Evolutionary conservation across 2,797 vertebrate species (phyloP).

Genomic region (Poecilia picta): DNA sequence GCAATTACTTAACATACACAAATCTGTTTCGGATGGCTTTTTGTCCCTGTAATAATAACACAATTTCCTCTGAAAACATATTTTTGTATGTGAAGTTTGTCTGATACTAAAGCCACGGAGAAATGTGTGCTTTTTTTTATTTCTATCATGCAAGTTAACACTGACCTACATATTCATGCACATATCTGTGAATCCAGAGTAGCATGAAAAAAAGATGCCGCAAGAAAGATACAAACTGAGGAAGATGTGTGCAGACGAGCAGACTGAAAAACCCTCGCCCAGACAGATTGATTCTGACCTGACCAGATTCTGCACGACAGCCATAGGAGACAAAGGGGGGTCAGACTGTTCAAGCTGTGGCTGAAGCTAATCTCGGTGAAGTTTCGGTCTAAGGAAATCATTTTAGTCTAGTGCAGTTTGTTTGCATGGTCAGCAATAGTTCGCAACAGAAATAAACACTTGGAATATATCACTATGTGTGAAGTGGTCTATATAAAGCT

Average conservation of each 20-base stretch:
- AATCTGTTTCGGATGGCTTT: not conserved
- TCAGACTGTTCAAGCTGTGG: constrained; percentile 22
- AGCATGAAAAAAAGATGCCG: constrained; percentile 19
- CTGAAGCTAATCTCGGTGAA: constrained; percentile 9
- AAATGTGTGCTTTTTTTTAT: constrained; percentile 23
- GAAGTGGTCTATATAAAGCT: not conserved
- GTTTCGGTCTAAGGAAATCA: constrained; percentile 1
- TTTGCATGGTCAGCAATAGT: not conserved
- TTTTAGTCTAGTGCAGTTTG: not conserved
- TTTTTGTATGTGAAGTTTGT: not conserved
- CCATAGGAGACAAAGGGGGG: constrained; percentile 30
- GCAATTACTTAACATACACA: not conserved
- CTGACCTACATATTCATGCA: constrained; percentile 25
- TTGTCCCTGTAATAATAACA: not conserved
- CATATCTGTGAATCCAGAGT: constrained; percentile 31
- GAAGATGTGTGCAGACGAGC: constrained; percentile 26
- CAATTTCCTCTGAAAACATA: not conserved
- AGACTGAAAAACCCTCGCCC: constrained; percentile 19
- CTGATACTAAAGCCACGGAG: not conserved
- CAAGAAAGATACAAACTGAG: constrained; percentile 38
- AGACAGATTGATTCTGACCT: constrained; percentile 37
- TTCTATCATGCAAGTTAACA: constrained; percentile 1
- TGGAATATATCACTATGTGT: not conserved
- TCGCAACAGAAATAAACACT: not conserved
- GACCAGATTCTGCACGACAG: constrained; percentile 42